Evolutionary conservation across 2,888 invertebrate species (phyloP).

Genomic region (Dendrolimus houi): DNA sequence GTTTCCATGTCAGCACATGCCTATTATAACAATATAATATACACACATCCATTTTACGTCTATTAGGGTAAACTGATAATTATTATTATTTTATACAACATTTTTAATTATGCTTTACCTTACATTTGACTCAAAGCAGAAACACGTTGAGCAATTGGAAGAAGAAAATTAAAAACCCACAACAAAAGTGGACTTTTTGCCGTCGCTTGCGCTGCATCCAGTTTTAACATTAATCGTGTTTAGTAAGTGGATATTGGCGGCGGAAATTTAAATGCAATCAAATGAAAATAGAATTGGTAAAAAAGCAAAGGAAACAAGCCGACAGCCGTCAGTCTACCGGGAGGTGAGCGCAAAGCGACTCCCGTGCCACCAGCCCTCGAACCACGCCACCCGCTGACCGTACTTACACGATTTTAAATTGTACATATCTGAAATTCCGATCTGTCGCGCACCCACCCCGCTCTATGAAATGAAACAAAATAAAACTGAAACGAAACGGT

Average conservation of each 20-base stretch:
- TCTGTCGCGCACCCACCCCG: conserved; percentile 74
- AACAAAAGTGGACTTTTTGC: conserved; percentile 1
- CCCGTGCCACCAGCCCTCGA: conserved; percentile 33
- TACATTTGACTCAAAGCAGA: too few relatives aligned
- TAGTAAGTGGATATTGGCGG: conserved; percentile 77
- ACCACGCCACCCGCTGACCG: conserved; percentile 55
- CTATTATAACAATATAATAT: too few relatives aligned
- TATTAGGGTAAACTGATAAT: too few relatives aligned
- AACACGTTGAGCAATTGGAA: too few relatives aligned
- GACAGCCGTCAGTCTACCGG: conserved; percentile 75
- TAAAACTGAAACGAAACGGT: conserved; percentile 66
- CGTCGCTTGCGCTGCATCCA: conserved; percentile 39
- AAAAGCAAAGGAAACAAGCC: conserved; percentile 74
- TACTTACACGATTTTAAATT: conserved; percentile 77
- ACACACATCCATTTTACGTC: too few relatives aligned
- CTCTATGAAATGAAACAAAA: conserved; percentile 77
- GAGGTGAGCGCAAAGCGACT: conserved; percentile 38
- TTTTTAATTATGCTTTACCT: too few relatives aligned
- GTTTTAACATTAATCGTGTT: conserved; percentile 77
- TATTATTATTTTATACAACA: too few relatives aligned
- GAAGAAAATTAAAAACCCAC: too few relatives aligned
- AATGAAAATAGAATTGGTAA: conserved; percentile 75
- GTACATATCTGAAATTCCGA: conserved; percentile 77
- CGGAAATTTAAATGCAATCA: conserved; percentile 77
- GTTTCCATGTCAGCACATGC: too few relatives aligned